Conservation (phyloP, 2,888 invertebrate species). For the Nasonia oneida region DNA sequence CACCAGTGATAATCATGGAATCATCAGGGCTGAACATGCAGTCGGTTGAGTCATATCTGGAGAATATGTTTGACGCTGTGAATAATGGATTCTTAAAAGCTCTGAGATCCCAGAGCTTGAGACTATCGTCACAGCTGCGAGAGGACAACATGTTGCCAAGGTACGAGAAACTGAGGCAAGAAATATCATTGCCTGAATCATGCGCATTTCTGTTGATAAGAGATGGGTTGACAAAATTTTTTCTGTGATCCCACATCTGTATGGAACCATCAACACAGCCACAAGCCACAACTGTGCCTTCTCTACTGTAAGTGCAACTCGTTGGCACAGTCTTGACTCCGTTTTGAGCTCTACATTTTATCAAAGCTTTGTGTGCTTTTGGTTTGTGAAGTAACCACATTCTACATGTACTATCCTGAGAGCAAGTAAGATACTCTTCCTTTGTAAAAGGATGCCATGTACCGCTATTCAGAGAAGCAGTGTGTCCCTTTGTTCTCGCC, state of each 20-base stretch:
- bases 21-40: slow-evolving; percentile 95
- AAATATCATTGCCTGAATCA: slow-evolving; percentile 88
- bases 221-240: slow-evolving; percentile 93
- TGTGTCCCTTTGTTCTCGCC: slow-evolving; percentile 96
- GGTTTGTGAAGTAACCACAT: slow-evolving; percentile 93
- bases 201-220: slow-evolving; percentile 90
- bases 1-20: slow-evolving; percentile 91
- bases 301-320: slow-evolving; percentile 90
- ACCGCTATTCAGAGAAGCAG: slow-evolving; percentile 91
- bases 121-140: slow-evolving; percentile 93
- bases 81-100: slow-evolving; percentile 89
- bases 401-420: slow-evolving; percentile 95
- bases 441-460: slow-evolving; percentile 96
- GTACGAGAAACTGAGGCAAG: slow-evolving; percentile 93
- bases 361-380: slow-evolving; percentile 88
- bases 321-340: slow-evolving; percentile 93
- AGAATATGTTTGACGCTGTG: slow-evolving; percentile 86
- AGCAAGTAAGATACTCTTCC: slow-evolving; percentile 96
- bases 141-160: slow-evolving; percentile 89
- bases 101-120: slow-evolving; percentile 97
- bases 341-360: slow-evolving; percentile 92
- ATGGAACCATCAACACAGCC: slow-evolving; percentile 97
- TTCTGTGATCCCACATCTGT: slow-evolving; percentile 98
- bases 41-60: slow-evolving; percentile 91
- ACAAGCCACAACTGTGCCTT: slow-evolving; percentile 93